Percentiles rank a stretch among this genome's conserved stretches.
Evolutionary conservation across 2,888 invertebrate species (phyloP).

Genomic region (Willowsia nigromaculata): DNA sequence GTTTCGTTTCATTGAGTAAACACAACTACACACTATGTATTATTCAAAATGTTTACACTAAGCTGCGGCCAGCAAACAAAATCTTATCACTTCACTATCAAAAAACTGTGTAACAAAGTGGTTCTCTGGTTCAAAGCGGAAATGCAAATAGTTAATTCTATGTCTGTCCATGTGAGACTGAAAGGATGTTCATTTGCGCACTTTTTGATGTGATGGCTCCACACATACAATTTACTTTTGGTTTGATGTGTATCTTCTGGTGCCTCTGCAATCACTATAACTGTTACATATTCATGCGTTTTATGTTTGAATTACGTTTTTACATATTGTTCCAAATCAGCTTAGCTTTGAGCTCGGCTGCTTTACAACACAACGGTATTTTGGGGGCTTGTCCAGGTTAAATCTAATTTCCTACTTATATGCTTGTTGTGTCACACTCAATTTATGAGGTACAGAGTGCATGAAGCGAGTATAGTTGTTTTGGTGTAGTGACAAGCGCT

Average conservation of each 20-base stretch:
- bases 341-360: neutral
- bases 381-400: constrained; percentile 47
- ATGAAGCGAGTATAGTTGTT: neutral
- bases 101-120: neutral
- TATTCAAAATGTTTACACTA: neutral
- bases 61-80: neutral
- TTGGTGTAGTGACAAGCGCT: neutral
- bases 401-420: constrained; percentile 48
- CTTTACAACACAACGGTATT: neutral
- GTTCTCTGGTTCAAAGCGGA: constrained; percentile 37
- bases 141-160: constrained; percentile 50
- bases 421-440: no score
- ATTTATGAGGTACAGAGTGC: no score
- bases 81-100: constrained; percentile 3
- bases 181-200: neutral
- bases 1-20: neutral
- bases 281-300: neutral
- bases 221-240: neutral
- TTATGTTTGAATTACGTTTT: neutral
- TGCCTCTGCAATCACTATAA: neutral
- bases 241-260: neutral
- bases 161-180: constrained; percentile 33
- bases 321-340: neutral
- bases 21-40: neutral
- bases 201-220: neutral